Conservation (phyloP, 1,140 invertebrate genomes). For the Diploscapter pachys region DNA sequence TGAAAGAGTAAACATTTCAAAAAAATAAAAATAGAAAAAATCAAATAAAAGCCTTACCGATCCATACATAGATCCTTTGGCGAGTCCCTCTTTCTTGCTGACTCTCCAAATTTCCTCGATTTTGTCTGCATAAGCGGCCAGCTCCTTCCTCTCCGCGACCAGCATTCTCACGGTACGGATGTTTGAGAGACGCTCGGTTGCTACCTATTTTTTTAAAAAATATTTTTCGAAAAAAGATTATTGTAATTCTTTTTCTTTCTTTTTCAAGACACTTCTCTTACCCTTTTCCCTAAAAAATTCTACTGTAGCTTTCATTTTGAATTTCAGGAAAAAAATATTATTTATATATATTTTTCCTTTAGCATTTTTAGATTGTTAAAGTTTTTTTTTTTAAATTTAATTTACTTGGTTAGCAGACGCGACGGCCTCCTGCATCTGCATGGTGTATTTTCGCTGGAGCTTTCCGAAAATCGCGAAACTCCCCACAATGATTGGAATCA, state of each 20-base stretch:
- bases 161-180: conserved; percentile 90
- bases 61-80: conserved; percentile 84
- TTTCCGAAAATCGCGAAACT: conserved; percentile 83
- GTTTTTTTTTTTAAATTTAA: too few relatives aligned
- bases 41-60: conserved; percentile 67
- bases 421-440: conserved; percentile 73
- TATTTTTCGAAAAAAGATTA: too few relatives aligned
- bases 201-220: conserved; percentile 65
- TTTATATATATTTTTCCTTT: too few relatives aligned
- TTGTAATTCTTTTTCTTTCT: too few relatives aligned
- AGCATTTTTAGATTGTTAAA: conserved; percentile 15
- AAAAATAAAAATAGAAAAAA: not conserved
- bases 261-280: too few relatives aligned
- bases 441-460: conserved; percentile 79
- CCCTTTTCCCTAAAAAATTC: too few relatives aligned
- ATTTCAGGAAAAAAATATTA: too few relatives aligned
- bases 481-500: conserved; percentile 81
- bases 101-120: conserved; percentile 74
- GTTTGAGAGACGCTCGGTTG: conserved; percentile 87
- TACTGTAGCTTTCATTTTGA: too few relatives aligned
- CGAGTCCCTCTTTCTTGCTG: conserved; percentile 80
- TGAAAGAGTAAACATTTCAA: conserved; percentile 58
- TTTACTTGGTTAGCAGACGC: conserved; percentile 58
- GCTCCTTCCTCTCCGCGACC: conserved; percentile 78
- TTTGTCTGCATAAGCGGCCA: conserved; percentile 69